Conservation (phyloP, 1,140 invertebrate species). For the Nomia melanderi region DNA sequence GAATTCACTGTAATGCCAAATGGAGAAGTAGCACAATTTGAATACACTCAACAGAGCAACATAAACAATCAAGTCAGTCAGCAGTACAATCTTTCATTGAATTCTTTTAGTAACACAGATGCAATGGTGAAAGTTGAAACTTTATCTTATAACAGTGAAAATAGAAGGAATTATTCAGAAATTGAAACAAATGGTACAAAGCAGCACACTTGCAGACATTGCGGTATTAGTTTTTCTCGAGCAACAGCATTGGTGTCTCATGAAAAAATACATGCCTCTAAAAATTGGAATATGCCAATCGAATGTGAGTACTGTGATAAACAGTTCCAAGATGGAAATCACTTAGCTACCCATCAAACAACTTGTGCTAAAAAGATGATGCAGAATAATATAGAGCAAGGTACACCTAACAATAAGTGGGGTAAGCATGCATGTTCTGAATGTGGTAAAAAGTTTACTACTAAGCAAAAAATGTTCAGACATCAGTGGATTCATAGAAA, state of each 20-base stretch:
- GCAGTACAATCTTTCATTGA: constrained; percentile 69
- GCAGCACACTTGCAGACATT: constrained; percentile 69
- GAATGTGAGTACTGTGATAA: constrained; percentile 79
- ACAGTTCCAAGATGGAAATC: constrained; percentile 75
- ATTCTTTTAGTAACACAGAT: constrained; percentile 66
- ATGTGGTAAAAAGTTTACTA: constrained; percentile 80
- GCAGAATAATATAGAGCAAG: constrained; percentile 68
- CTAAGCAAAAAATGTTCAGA: constrained; percentile 81
- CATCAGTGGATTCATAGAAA: constrained; percentile 82
- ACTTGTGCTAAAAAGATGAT: constrained; percentile 76
- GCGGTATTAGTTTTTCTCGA: constrained; percentile 72
- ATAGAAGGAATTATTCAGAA: constrained; percentile 55
- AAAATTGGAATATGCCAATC: constrained; percentile 72
- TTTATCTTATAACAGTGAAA: constrained; percentile 50
- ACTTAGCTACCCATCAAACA: constrained; percentile 73
- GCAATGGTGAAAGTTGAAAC: constrained; percentile 69
- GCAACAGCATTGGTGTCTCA: constrained; percentile 71
- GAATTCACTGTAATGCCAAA: constrained; percentile 77
- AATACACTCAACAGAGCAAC: constrained; percentile 68
- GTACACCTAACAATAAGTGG: constrained; percentile 70
- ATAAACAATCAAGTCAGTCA: constrained; percentile 59
- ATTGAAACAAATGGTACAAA: constrained; percentile 61
- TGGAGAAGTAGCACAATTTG: constrained; percentile 75
- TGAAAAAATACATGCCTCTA: constrained; percentile 71
- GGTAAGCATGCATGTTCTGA: constrained; percentile 78